Base-by-base conservation (phyloP, 2,888 invertebrate species). In the Caenorhabditis sp. region DNA sequence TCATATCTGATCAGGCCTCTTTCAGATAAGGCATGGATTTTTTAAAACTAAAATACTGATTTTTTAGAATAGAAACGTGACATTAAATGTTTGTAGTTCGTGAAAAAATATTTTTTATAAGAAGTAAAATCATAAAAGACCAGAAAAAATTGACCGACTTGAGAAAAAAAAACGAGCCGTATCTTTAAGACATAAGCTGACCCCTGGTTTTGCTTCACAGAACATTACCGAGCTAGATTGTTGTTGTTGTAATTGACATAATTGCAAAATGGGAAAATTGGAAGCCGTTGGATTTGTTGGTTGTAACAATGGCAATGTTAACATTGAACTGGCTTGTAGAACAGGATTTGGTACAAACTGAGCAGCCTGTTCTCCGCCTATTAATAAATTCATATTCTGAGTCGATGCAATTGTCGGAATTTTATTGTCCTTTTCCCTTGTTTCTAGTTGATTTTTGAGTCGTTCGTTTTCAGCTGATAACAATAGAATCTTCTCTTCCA, bases 381-480 rank as follows among this genome's bases (percentile, higher is more conserved):
- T 53, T 23, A 67, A 67, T 17, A 72, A 25, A 58, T 64, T 72
- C 27, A 67, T 64, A 12, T 63, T 38, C 0, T 67, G 63, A 25
- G 43, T 43, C 2, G 66, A 10, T 57, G 57, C 1, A 8, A 63
- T 38, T 8, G 62, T 53, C 20, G 72, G 65, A 36, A 58, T 60
- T 7, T 54, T 53, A 4, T 63, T 14, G 25, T 60, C 25, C 5
- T 43, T 59, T 25, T 43, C 36, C n/a, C 74, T 63, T 20, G 59
- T 67, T 38, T 81, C 80, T 67, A 97, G 91, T 87, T 97, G 96
- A 3, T 94, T 94, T 88, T 95, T 93, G 1, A 97, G 91, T 58
- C 95, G 93, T 88, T 95, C 94, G 89, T 97, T 97, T 89, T 97
- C 97, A 89, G 95, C 94, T 78, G 94, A 95, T 65, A 99, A 90